Conservation (phyloP, 2,113 vertebrate species). For the cattle (Bos taurus) region DNA sequence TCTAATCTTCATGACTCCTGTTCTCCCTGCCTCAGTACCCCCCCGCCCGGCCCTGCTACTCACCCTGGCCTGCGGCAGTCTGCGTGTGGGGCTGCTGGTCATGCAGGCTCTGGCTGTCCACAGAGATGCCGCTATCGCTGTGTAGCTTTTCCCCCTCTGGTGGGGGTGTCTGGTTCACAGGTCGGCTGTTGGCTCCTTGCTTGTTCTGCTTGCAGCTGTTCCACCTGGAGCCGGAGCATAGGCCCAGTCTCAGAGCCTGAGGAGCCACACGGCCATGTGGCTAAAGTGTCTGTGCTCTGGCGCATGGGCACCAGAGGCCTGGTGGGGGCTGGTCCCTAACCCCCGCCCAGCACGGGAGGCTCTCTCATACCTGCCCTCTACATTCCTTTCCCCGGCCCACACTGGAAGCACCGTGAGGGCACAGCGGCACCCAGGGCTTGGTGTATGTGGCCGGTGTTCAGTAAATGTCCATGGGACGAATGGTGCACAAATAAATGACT, state of each 20-base stretch:
- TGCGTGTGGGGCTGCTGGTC: constrained; percentile 88
- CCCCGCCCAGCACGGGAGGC: neutral
- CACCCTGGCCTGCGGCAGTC: constrained; percentile 84
- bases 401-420: rapidly evolving
- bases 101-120: constrained; percentile 97
- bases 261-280: rapidly evolving
- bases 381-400: rapidly evolving
- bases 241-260: neutral
- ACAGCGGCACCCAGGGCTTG: neutral
- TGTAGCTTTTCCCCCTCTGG: constrained; percentile 98
- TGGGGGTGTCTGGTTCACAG: constrained; percentile 93
- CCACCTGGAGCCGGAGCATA: constrained; percentile 84
- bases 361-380: neutral
- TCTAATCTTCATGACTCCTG: neutral
- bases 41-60: neutral
- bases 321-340: rapidly evolving
- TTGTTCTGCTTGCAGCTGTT: constrained; percentile 99
- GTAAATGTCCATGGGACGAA: neutral
- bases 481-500: neutral
- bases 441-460: neutral
- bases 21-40: too few relatives aligned
- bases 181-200: constrained; percentile 93
- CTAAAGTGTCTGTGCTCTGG: neutral
- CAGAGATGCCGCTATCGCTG: constrained; percentile 98
- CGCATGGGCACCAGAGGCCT: rapidly evolving